Conservation (phyloP, 1,140 invertebrate species). For the Apis mellifera region DNA sequence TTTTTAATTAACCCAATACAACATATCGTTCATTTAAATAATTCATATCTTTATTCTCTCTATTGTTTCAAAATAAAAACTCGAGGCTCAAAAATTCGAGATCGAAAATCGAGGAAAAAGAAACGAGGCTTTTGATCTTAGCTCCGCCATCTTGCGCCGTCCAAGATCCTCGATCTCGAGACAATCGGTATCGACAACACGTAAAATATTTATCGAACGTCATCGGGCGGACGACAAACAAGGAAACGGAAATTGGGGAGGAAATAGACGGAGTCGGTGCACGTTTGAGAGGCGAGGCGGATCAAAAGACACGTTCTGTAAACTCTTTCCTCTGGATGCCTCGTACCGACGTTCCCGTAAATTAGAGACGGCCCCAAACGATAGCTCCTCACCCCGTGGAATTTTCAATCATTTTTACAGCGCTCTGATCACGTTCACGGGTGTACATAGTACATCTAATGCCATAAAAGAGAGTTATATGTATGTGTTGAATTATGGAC, state of each 20-base stretch:
- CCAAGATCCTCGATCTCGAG: background rate
- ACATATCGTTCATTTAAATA: too few relatives aligned
- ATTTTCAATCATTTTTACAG: conserved; percentile 2
- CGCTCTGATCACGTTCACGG: background rate
- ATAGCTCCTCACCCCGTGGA: background rate
- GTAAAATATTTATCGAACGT: conserved; percentile 44
- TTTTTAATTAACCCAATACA: too few relatives aligned
- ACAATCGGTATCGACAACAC: conserved; percentile 32
- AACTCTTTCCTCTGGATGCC: conserved; percentile 13
- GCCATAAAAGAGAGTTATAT: too few relatives aligned
- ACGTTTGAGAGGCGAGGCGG: background rate
- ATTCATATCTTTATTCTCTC: too few relatives aligned
- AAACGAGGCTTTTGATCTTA: too few relatives aligned
- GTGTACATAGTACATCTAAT: background rate
- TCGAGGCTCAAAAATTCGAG: too few relatives aligned
- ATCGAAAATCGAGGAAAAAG: too few relatives aligned
- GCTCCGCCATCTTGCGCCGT: background rate
- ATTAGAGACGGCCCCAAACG: conserved; percentile 27
- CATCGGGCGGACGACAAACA: conserved; percentile 28
- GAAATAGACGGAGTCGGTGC: conserved; percentile 15
- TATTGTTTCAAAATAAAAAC: too few relatives aligned
- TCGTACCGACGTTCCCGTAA: conserved; percentile 24
- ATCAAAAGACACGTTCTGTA: conserved; percentile 47
- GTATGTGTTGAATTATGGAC: background rate
- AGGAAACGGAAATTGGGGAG: conserved; percentile 43